Percentiles rank a stretch among this genome's conserved stretches.
Evolutionary conservation across 2,797 vertebrate species (phyloP).

Genomic region (Crocodylus rhombifer): DNA sequence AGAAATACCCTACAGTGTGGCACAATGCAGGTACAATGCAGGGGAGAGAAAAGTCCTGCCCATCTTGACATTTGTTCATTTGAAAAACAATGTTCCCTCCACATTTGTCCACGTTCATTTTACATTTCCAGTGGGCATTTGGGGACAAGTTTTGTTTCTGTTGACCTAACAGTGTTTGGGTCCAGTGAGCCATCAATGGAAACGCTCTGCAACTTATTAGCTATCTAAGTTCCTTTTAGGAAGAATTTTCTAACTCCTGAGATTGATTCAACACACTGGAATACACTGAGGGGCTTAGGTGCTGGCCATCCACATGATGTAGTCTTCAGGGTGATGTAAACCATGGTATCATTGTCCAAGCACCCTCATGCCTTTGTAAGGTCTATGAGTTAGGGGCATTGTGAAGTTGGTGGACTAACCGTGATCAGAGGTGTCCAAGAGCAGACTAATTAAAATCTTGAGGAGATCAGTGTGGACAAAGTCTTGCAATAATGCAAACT

Average conservation of each 20-base stretch:
- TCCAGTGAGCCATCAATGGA: background rate
- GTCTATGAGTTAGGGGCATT: background rate
- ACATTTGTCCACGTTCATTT: background rate
- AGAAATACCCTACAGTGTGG: too few species aligned
- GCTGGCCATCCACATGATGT: accelerated
- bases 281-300: background rate
- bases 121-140: background rate
- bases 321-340: accelerated
- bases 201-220: background rate
- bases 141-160: background rate
- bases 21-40: too few species aligned
- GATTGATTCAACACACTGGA: background rate
- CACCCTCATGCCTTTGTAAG: background rate
- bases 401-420: accelerated
- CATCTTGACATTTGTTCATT: background rate
- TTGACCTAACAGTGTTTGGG: background rate
- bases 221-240: background rate
- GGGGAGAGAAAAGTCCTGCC: background rate
- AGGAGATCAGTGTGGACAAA: background rate
- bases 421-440: background rate
- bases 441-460: background rate
- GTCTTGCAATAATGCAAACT: background rate
- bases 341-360: background rate
- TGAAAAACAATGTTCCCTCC: too few species aligned
- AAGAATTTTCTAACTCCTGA: background rate